A percentile compares a stretch with the other conserved stretches of the same genome.
These are phyloP conservation scores for Lithobates sylvaticus DNA, from an alignment of 2,797 vertebrate species.

Conservation along the genomic window DNA sequence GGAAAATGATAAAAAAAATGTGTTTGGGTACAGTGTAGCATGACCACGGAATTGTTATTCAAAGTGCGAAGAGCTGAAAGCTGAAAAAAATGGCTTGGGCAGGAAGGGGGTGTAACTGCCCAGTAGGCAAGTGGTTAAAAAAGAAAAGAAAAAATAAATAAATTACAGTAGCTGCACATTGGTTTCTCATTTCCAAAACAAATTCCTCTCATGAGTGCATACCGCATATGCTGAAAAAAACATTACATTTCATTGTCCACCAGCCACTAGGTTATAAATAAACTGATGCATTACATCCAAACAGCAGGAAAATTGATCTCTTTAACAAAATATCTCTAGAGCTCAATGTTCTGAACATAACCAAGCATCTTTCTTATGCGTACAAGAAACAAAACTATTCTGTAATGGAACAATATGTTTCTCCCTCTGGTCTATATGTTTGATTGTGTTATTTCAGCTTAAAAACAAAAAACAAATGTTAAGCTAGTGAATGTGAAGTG, in stretches of 20 bases:
- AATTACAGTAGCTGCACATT: not conserved
- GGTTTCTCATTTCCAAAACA: slow-evolving; percentile 11
- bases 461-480: slow-evolving; percentile 56
- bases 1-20: too few species aligned
- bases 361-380: slow-evolving; percentile 23
- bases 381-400: slow-evolving; percentile 31
- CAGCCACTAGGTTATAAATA: slow-evolving; percentile 38
- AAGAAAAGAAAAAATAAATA: not conserved
- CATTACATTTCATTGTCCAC: slow-evolving; percentile 36
- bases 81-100: too few species aligned
- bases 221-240: slow-evolving; percentile 3
- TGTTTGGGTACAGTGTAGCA: too few species aligned
- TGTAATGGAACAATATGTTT: slow-evolving; percentile 38
- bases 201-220: slow-evolving; percentile 2
- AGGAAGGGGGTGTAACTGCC: too few species aligned
- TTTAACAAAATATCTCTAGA: slow-evolving; percentile 48
- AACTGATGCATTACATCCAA: slow-evolving; percentile 39
- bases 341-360: slow-evolving; percentile 40
- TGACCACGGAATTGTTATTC: too few species aligned
- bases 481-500: slow-evolving; percentile 44
- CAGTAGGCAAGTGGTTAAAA: not conserved
- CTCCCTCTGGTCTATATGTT: slow-evolving; percentile 52
- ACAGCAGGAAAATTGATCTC: slow-evolving; percentile 40
- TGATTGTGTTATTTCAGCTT: slow-evolving; percentile 53
- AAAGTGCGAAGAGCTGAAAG: too few species aligned